These are phyloP conservation scores for Plutomurus gul DNA, from an alignment of 1,140 invertebrate genomes.

Conservation along the genomic window DNA sequence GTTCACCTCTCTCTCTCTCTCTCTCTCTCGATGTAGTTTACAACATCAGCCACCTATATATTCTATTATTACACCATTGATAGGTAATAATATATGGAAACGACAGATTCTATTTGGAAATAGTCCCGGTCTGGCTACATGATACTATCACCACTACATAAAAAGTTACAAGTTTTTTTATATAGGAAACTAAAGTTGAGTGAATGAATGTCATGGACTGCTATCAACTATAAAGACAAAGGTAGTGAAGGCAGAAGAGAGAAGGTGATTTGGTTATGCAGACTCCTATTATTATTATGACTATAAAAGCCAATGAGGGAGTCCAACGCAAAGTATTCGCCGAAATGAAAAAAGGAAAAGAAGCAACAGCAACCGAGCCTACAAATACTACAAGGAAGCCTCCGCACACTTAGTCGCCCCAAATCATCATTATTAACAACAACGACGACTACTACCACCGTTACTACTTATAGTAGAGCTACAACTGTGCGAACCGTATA, in stretches of 20 bases:
- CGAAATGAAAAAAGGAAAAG: slow-evolving; percentile 10
- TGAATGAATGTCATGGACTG: not conserved
- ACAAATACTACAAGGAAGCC: not conserved
- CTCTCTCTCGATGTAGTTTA: too few relatives aligned
- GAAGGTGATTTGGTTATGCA: not conserved
- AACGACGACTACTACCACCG: too few relatives aligned
- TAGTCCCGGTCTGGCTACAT: too few relatives aligned
- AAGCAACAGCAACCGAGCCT: not conserved
- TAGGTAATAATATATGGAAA: too few relatives aligned
- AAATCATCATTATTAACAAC: not conserved
- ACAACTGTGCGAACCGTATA: not conserved
- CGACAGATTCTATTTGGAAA: too few relatives aligned
- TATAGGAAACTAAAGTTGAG: too few relatives aligned
- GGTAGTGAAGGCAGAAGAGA: not conserved
- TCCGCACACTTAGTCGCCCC: not conserved
- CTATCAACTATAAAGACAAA: not conserved
- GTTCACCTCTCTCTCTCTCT: too few relatives aligned
- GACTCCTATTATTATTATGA: not conserved
- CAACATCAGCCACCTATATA: too few relatives aligned
- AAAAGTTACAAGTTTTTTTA: not conserved
- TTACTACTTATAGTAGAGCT: not conserved
- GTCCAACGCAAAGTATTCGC: not conserved
- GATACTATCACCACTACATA: not conserved
- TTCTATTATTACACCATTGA: too few relatives aligned
- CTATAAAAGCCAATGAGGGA: slow-evolving; percentile 2